Base-by-base conservation (phyloP, 2,888 invertebrate species). In the Helleia helle region DNA sequence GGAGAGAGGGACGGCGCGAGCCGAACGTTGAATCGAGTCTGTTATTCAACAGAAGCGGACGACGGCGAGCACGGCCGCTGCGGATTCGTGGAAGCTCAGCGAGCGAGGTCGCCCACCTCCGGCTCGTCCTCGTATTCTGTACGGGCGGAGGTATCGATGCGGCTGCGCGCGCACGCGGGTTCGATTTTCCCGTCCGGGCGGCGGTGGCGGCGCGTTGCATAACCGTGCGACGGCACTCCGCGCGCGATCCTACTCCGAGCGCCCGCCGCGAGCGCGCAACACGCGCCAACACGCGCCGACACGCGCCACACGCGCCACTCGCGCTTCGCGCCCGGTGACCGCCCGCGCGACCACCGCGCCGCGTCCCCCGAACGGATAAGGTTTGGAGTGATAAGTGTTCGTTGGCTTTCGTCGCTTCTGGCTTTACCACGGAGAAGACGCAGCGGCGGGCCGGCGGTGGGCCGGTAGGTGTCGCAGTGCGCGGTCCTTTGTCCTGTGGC, bases 201-300 rank as follows among this genome's bases (percentile, higher is more conserved):
- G 65, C 71, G 55, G 71, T 70, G 72, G 76, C 74, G 77, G 77
- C 75, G 73, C 79, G 74, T 81, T 80, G 81, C 83, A 81, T 81
- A 81, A 81, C 79, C 67, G 58, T 62, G 72, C 64, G 69, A 62
- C 73, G 66, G 74, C 84, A 83, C 77, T 83, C 74, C 77, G 79
- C 76, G 83, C 81, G 77, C 71, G 75, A 74, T 7, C 22, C 5
- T 8, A 22, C 22, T 5, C 22, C 22, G 7, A 22, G 22, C 22
- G 74, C 83, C 81, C 77, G 81, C 73, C 77, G 79, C 75, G 83
- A 7, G 5, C 8, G 77, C 74, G 54, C 59, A 68, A 65, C 72
- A 75, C 75, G 74, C 76, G 72, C 69, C 75, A 77, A 77, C 77
- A 76, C 76, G 79, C 71, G 76, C 68, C 73, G 69, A 72, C 72